Evolutionary conservation across 2,797 vertebrate species (phyloP), one percentile per base, ranked within the genome.

Genomic region (Siniperca undulata): DNA sequence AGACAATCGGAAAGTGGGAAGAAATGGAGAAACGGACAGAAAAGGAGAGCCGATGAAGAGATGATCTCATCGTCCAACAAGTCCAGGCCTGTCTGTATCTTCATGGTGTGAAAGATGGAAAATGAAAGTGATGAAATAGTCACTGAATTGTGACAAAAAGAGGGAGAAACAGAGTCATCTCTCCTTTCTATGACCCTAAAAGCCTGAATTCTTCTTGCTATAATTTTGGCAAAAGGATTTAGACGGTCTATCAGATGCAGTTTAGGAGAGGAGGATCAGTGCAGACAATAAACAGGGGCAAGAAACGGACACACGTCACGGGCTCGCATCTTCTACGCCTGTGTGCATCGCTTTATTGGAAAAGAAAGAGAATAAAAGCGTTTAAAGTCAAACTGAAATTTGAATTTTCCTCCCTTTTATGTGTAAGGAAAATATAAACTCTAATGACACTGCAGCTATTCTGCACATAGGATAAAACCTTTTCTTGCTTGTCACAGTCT

Each of bases 181-280:
- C 22, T 55, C 30, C 34, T 64, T 24, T 74, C 75, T 36, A 8
- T 50, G 70, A 72, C 55, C 62, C 55, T 44, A 14, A 65, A 68
- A 42, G 50, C 14, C 17, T 3, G 24, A 27, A 40, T 5, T 8
- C 8, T 50, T 50, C 5, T 14, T 3, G 8, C 19, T 10, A 0
- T 24, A 1, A 42, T 16, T 53, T 24, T 10, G 10, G 46, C 0
- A 10, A 20, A 52, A 22, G 38, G 70, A 34, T 72, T 24, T 20
- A 20, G 55, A 17, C 38, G 44, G 22, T 42, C 24, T 1, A 30
- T 86, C 79, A 76, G 67, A 67, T 52, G 30, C 16, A 24, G 38
- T 69, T 74, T 20, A 13, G 27, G 22, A 61, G 13, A n/a, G 2
- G 27, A 19, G 44, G 19, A 34, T 64, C 20, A 48, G 40, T 38